phyloP scores from a whole-genome alignment of 2,113 vertebrate species.

The Oxyura jamaicensis region DNA sequence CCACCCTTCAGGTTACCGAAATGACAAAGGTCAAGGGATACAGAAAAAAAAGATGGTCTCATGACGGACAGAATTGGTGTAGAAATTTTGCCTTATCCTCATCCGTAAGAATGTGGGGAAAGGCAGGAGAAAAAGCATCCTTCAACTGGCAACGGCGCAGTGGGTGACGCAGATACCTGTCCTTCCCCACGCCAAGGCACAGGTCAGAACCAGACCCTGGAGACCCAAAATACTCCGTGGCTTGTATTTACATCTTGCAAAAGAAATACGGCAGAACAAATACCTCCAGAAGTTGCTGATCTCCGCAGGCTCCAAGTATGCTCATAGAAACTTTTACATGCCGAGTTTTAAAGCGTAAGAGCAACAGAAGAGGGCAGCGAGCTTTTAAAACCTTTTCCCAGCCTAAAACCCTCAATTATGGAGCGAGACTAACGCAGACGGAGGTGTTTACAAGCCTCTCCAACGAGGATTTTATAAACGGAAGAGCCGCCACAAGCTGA shows the following conservation, averaged over 20 bases:
- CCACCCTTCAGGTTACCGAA: background rate
- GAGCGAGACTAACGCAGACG: background rate
- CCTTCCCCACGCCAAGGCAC: background rate
- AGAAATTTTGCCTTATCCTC: background rate
- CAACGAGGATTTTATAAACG: background rate
- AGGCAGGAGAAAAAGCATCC: rapidly evolving
- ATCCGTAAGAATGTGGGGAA: background rate
- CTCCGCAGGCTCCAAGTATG: background rate
- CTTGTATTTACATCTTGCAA: background rate
- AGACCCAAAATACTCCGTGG: background rate
- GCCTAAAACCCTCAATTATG: background rate
- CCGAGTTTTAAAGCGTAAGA: background rate
- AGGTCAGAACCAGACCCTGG: background rate
- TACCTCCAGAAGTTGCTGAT: conserved; percentile 29
- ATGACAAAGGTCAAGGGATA: background rate
- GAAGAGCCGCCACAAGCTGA: conserved; percentile 27
- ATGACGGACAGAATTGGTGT: background rate
- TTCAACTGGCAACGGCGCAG: background rate
- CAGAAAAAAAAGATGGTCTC: background rate
- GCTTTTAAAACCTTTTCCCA: conserved; percentile 6
- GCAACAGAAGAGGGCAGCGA: background rate
- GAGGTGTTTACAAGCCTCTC: conserved; percentile 36
- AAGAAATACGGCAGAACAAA: background rate
- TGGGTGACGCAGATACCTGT: background rate
- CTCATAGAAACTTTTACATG: background rate